Evolutionary conservation across 2,113 vertebrate genomes (phyloP).

Genomic region (Lonchura striata): DNA sequence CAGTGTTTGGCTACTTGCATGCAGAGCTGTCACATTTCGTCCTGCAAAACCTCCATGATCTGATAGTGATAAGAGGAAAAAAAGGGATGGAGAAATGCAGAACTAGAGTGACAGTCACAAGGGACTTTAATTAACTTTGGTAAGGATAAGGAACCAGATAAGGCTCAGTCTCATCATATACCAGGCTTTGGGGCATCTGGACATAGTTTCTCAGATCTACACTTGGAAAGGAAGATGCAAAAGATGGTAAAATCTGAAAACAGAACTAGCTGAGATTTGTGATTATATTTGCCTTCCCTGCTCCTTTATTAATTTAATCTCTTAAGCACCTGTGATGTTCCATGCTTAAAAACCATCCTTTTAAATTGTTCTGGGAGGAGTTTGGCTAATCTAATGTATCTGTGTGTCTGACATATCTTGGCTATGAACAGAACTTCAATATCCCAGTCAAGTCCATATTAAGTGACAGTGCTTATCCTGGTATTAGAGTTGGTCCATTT

Average conservation of each 20-base stretch:
- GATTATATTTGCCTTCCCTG: background rate
- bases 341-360: background rate
- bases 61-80: background rate
- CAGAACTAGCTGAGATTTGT: background rate
- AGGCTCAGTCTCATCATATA: background rate
- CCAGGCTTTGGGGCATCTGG: background rate
- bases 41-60: background rate
- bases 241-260: background rate
- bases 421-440: background rate
- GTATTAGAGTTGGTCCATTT: background rate
- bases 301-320: background rate
- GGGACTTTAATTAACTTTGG: background rate
- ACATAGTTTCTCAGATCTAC: background rate
- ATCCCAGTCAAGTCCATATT: background rate
- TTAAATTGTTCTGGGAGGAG: background rate
- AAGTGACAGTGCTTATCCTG: background rate
- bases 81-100: background rate
- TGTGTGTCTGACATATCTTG: background rate
- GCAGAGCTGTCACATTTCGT: background rate
- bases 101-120: background rate
- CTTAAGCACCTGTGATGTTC: background rate
- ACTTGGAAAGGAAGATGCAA: background rate
- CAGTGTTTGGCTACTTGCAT: background rate
- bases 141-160: background rate
- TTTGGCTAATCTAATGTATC: background rate